phyloP scores from a whole-genome alignment of 2,797 vertebrate genomes.

The Danio kyathit region DNA sequence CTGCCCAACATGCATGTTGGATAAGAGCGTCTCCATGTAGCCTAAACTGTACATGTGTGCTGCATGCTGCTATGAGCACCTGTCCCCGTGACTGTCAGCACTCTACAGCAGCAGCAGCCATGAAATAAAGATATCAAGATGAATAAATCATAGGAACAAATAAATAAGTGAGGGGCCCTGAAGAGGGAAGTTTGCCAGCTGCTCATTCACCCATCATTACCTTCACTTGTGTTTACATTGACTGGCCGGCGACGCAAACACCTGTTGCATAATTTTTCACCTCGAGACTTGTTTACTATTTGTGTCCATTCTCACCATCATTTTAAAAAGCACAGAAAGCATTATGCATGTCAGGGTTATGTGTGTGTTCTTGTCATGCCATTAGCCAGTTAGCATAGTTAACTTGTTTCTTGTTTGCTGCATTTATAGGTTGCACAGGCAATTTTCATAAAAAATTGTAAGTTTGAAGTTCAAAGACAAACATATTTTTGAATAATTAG shows the following conservation, averaged over 20 bases:
- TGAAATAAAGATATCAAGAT: slow-evolving; percentile 44
- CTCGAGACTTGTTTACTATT: slow-evolving; percentile 34
- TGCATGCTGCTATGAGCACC: background rate
- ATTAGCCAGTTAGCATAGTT: no score
- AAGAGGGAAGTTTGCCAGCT: slow-evolving; percentile 54
- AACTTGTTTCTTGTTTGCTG: no score
- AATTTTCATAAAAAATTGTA: no score
- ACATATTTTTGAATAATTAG: no score
- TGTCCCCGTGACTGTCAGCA: background rate
- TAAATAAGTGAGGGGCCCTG: slow-evolving; percentile 59
- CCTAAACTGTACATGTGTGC: background rate
- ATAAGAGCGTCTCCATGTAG: background rate
- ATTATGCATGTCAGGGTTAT: background rate
- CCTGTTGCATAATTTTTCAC: slow-evolving; percentile 7
- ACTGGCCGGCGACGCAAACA: slow-evolving; percentile 57
- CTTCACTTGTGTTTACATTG: slow-evolving; percentile 57
- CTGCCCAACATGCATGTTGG: background rate
- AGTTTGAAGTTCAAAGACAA: no score
- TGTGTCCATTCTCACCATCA: slow-evolving; percentile 15
- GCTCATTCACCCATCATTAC: slow-evolving; percentile 63
- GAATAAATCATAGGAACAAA: slow-evolving; percentile 55
- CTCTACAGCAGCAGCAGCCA: background rate
- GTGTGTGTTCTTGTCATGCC: background rate
- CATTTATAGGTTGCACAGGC: no score
- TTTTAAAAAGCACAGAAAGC: background rate